These are phyloP conservation scores for Paramisgurnus dabryanus DNA, from an alignment of 2,113 vertebrate species.

Conservation along the genomic window DNA sequence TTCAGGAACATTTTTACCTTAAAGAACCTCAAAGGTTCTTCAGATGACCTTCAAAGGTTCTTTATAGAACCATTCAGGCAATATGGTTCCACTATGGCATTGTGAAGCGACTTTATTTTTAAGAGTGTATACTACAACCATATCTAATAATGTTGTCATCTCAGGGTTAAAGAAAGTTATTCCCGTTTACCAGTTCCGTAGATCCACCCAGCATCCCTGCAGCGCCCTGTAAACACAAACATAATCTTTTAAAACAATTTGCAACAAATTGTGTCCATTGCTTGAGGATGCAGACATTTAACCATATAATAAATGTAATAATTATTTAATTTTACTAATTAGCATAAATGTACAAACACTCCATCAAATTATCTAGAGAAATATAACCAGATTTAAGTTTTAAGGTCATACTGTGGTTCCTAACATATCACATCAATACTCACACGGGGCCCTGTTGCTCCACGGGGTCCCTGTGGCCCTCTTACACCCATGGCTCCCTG, in stretches of 20 bases:
- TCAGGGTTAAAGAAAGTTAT: neutral
- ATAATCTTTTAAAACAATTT: neutral
- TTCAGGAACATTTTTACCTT: too few relatives aligned
- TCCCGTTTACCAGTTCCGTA: constrained; percentile 70
- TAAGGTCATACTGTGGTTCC: neutral
- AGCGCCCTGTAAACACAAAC: constrained; percentile 68
- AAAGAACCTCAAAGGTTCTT: too few relatives aligned
- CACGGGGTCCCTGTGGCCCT: constrained; percentile 88
- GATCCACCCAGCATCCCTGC: constrained; percentile 68
- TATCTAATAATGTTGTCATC: neutral
- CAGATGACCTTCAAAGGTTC: too few relatives aligned
- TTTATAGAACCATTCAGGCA: too few relatives aligned
- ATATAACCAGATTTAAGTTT: too few relatives aligned
- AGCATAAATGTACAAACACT: neutral
- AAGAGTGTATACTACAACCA: neutral
- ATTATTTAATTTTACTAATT: neutral
- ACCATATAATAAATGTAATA: neutral
- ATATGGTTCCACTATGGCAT: too few relatives aligned
- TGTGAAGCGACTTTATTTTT: too few relatives aligned
- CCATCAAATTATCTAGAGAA: too few relatives aligned
- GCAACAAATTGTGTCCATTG: neutral
- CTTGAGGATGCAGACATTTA: neutral
- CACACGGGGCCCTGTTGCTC: constrained; percentile 85
- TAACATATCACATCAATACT: constrained; percentile 58
- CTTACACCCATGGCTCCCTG: constrained; percentile 90